Base-by-base conservation (phyloP, 2,113 vertebrate genomes). In the Lepus americanus region DNA sequence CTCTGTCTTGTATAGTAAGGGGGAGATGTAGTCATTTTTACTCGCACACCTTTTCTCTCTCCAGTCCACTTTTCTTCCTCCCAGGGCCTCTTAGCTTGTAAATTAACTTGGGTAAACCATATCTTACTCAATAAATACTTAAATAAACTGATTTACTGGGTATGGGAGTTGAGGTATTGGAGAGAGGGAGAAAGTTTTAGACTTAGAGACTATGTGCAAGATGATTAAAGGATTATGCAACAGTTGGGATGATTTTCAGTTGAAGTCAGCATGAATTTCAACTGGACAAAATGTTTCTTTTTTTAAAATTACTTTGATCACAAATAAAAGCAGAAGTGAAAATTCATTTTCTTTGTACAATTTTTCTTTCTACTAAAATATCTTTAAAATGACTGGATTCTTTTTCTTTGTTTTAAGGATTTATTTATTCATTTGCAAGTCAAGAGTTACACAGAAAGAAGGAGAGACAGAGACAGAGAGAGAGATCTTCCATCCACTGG, bases 291-390 rank as follows among this genome's bases (percentile, higher is more conserved):
- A 8, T 39, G 10, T 91, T 14, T 66, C n/a, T 73, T 44, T 77
- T 61, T 61, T 67, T 90, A 36, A 39, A 63, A n/a, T 59, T 73
- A n/a, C 39, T 82, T 91, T 87, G 77, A 49, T 14, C 31, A 27
- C 44, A 96, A 94, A 74, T 80, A 69, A 76, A 39, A 74, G 59
- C 55, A 61, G 20, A 84, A 79, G 20, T 61, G 44, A 63, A 90
- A 85, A 64, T 94, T 86, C 5, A 59, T 73, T 84, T 93, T 79
- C 63, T 73, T 25, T 49, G 20, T 36, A 69, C 9, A 90, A 39
- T 90, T 83, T 25, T 29, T 73, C 51, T 39, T 51, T 79, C 17
- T 53, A 61, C 36, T 73, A 78, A 93, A 82, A 67, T 23, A 67
- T 88, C n/a, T 81, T 89, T 78, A 67, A 79, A 84, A 89, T 66